A percentile compares a stretch with the other conserved stretches of the same genome.
Conservation (phyloP, 2,797 vertebrate species). For the Clarias laeviceps region DNA sequence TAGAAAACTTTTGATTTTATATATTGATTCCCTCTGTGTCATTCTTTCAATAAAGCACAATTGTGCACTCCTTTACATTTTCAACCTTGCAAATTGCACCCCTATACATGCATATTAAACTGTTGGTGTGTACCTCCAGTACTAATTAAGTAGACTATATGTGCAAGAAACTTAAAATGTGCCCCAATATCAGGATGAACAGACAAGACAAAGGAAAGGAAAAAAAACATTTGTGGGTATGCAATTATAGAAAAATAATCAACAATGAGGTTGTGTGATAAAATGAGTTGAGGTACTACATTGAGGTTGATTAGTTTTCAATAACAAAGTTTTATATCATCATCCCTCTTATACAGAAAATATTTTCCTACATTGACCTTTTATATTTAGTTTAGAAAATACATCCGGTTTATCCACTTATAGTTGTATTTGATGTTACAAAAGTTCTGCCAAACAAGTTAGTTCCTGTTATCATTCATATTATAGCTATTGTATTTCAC, state of each 20-base stretch:
- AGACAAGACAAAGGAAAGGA: background rate
- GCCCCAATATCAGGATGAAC: background rate
- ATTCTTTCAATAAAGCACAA: constrained; percentile 27
- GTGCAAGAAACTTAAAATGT: background rate
- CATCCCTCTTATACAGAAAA: background rate
- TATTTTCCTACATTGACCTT: background rate
- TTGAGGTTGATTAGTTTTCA: background rate
- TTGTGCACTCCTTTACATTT: background rate
- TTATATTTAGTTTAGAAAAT: background rate
- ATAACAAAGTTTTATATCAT: background rate
- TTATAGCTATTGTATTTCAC: background rate
- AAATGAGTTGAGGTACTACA: background rate
- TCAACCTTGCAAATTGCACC: background rate
- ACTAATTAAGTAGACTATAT: background rate
- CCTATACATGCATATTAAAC: background rate
- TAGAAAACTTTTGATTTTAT: constrained; percentile 41
- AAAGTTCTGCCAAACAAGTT: background rate
- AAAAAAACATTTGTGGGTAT: background rate
- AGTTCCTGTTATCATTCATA: background rate
- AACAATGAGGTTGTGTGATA: too few relatives aligned
- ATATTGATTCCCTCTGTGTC: constrained; percentile 1
- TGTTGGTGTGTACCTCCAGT: background rate
- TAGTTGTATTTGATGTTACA: background rate
- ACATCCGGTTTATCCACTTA: background rate
- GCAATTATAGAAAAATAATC: background rate